Evolutionary conservation across 2,113 vertebrate genomes (phyloP).

Genomic region (Pachyramphus minor): DNA sequence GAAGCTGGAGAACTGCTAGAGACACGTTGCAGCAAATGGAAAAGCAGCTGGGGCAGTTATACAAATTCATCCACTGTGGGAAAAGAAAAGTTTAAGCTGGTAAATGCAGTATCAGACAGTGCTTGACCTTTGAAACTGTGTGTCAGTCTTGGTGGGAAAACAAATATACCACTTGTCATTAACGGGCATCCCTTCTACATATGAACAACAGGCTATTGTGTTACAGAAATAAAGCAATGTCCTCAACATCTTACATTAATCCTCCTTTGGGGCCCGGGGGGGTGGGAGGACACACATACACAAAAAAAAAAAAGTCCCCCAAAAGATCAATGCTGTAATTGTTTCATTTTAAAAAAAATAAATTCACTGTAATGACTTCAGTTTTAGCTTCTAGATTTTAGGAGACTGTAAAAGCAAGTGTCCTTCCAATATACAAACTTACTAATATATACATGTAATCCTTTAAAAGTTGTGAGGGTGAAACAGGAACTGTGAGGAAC

Average conservation of each 20-base stretch:
- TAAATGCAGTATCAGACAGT: slow-evolving; percentile 65
- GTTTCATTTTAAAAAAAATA: neutral
- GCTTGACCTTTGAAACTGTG: slow-evolving; percentile 71
- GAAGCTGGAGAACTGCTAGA: slow-evolving; percentile 46
- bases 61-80: slow-evolving; percentile 62
- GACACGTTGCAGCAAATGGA: slow-evolving; percentile 46
- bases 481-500: neutral
- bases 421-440: neutral
- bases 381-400: neutral
- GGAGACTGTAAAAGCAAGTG: neutral
- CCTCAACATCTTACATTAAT: slow-evolving; percentile 3
- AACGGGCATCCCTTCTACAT: slow-evolving; percentile 42
- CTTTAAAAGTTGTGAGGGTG: neutral
- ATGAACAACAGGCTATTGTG: slow-evolving; percentile 64
- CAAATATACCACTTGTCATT: slow-evolving; percentile 72
- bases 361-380: neutral
- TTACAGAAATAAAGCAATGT: slow-evolving; percentile 10
- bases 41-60: slow-evolving; percentile 55
- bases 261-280: neutral
- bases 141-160: slow-evolving; percentile 78
- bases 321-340: neutral
- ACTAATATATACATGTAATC: neutral
- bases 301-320: neutral
- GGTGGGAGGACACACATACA: no score
- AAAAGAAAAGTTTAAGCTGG: slow-evolving; percentile 59